phyloP scores from a whole-genome alignment of 2,797 vertebrate genomes.

The Numenius phaeopus region DNA sequence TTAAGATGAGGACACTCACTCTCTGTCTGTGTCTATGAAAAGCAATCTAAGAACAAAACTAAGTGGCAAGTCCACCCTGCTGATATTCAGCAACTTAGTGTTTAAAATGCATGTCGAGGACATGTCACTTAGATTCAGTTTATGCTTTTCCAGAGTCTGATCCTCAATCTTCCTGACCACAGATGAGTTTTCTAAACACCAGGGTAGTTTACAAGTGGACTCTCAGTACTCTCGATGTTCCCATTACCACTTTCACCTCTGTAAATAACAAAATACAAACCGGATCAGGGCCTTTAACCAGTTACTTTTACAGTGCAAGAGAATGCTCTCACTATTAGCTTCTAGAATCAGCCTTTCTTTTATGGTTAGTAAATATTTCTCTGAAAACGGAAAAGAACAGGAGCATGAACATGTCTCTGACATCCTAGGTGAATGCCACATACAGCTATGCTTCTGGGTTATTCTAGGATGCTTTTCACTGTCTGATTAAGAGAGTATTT shows the following conservation, averaged over 20 bases:
- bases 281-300: neutral
- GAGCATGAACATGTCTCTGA: neutral
- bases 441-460: neutral
- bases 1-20: neutral
- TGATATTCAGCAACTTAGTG: neutral
- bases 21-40: neutral
- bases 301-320: neutral
- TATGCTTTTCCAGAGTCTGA: neutral
- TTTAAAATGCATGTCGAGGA: neutral
- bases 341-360: neutral
- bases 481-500: neutral
- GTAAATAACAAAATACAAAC: neutral
- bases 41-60: neutral
- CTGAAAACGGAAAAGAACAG: neutral
- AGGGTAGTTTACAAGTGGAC: neutral
- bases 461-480: neutral
- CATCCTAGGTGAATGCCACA: neutral
- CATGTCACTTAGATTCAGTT: neutral
- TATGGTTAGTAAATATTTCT: neutral
- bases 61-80: neutral
- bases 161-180: neutral
- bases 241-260: neutral
- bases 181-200: neutral
- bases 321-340: neutral
- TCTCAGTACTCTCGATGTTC: neutral